Evolutionary conservation across 2,797 vertebrate species (phyloP).

Genomic region (Sebastes diploproa): DNA sequence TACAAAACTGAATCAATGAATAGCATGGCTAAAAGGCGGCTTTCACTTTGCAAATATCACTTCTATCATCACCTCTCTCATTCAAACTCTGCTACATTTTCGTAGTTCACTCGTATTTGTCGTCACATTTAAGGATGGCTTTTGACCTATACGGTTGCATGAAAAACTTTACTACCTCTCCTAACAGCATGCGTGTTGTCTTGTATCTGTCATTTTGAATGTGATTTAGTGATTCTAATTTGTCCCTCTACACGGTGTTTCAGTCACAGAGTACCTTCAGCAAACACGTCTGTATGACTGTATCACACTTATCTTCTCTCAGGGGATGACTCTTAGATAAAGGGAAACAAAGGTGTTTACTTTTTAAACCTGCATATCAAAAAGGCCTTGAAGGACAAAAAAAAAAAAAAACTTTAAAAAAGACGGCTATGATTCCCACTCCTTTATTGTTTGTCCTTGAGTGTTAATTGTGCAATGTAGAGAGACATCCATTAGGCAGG

Average conservation of each 20-base stretch:
- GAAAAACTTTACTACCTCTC: neutral
- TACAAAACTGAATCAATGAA: neutral
- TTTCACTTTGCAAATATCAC: neutral
- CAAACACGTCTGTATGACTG: slow-evolving; percentile 25
- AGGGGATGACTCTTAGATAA: slow-evolving; percentile 47
- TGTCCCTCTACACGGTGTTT: slow-evolving; percentile 2
- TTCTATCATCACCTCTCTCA: neutral
- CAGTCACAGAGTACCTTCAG: neutral
- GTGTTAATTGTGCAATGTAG: slow-evolving; percentile 76
- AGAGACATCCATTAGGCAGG: slow-evolving; percentile 74
- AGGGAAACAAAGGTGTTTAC: slow-evolving; percentile 76
- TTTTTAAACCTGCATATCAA: slow-evolving; percentile 72
- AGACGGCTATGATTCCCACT: slow-evolving; percentile 59
- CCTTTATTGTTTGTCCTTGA: slow-evolving; percentile 82
- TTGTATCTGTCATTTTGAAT: slow-evolving; percentile 8
- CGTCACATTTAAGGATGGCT: neutral
- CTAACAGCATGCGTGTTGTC: neutral
- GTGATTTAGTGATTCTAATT: slow-evolving; percentile 19
- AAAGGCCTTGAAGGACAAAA: slow-evolving; percentile 74
- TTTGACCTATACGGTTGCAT: neutral
- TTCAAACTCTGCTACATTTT: neutral
- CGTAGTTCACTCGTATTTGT: neutral
- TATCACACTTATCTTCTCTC: slow-evolving; percentile 45
- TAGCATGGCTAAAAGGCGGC: neutral
- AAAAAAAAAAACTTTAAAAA: slow-evolving; percentile 34